Conservation (phyloP, 2,113 vertebrate species). For the Sceloporus tristichus region DNA sequence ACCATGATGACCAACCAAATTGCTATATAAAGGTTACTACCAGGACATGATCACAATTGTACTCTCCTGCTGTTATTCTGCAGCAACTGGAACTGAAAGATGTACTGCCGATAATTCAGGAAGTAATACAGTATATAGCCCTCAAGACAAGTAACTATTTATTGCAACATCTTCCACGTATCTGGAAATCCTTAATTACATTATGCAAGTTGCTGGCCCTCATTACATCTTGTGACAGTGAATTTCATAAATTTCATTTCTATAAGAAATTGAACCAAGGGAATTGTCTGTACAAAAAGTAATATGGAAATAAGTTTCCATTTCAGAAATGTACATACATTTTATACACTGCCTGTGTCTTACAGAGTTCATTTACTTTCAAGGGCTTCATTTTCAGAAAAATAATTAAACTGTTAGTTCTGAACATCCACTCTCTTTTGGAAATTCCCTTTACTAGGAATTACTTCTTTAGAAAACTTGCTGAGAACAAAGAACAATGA, state of each 20-base stretch:
- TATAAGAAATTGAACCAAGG: conserved; percentile 17
- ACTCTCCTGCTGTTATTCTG: background rate
- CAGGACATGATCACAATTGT: background rate
- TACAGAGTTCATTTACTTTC: conserved; percentile 45
- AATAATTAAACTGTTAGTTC: conserved; percentile 30
- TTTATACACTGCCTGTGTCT: conserved; percentile 43
- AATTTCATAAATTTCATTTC: background rate
- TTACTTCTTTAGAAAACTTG: conserved; percentile 33
- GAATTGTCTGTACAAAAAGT: conserved; percentile 16
- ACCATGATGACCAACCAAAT: background rate
- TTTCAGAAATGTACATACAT: conserved; percentile 43
- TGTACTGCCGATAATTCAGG: background rate
- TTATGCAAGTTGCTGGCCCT: background rate
- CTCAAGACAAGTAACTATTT: background rate
- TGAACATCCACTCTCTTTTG: conserved; percentile 25
- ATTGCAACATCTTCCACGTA: background rate
- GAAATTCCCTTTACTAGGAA: conserved; percentile 34
- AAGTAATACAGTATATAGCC: background rate
- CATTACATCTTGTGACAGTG: background rate
- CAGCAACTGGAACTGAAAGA: background rate
- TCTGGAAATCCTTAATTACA: background rate
- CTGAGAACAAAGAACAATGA: conserved; percentile 47
- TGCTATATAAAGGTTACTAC: background rate
- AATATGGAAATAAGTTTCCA: background rate
- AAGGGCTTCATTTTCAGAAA: conserved; percentile 1